A percentile compares a stretch with the other conserved stretches of the same genome.
Evolutionary conservation across 2,797 vertebrate genomes (phyloP).

Genomic region (Masticophis lateralis): DNA sequence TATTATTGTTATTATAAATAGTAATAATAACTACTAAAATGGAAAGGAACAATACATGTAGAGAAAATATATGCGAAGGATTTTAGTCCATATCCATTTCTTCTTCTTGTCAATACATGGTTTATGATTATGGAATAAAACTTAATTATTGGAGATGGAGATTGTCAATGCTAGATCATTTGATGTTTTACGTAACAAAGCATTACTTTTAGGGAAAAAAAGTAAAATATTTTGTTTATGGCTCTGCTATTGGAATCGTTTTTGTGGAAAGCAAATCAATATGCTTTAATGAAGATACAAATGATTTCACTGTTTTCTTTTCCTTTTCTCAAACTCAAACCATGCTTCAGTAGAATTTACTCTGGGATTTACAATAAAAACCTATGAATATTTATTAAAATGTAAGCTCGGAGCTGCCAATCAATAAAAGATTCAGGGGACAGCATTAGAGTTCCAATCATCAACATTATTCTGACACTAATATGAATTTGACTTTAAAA

Average conservation of each 20-base stretch:
- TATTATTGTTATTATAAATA: no score
- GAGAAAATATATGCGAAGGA: not conserved
- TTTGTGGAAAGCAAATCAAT: conserved; percentile 20
- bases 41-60: not conserved
- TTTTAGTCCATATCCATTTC: not conserved
- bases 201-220: not conserved
- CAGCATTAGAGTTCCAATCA: not conserved
- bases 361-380: not conserved
- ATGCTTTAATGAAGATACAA: conserved; percentile 33
- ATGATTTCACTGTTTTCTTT: not conserved
- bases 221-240: not conserved
- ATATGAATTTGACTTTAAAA: not conserved
- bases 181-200: not conserved
- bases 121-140: not conserved
- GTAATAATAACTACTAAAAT: not conserved
- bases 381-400: not conserved
- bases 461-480: not conserved
- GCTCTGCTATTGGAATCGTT: not conserved
- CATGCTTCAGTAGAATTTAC: not conserved
- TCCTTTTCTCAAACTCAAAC: not conserved
- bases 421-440: not conserved
- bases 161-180: not conserved
- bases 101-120: not conserved
- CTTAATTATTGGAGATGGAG: not conserved
- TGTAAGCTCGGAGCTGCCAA: not conserved